Percentiles rank a stretch among this genome's conserved stretches.
These are phyloP conservation scores for Synodontis membranacea DNA, from an alignment of 2,113 vertebrate genomes.

Conservation along the genomic window DNA sequence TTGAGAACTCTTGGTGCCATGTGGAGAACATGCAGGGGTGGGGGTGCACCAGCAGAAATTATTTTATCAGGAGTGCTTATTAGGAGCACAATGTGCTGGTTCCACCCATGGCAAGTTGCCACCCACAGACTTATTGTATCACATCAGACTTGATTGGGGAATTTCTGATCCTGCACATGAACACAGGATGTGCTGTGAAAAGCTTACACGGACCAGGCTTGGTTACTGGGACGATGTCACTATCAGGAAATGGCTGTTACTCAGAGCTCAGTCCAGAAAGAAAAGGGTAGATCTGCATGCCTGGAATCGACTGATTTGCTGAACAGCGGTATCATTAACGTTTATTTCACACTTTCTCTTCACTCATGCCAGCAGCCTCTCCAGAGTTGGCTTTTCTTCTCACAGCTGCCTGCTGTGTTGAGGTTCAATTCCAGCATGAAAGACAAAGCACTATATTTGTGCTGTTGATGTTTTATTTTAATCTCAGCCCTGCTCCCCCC, in stretches of 20 bases:
- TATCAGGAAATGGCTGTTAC: neutral
- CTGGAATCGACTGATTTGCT: neutral
- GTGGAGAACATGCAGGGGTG: neutral
- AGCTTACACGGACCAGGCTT: neutral
- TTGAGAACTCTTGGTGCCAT: neutral
- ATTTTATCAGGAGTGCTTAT: constrained; percentile 3
- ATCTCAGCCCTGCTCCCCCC: neutral
- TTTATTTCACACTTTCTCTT: neutral
- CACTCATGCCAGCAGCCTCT: neutral
- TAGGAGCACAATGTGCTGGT: neutral
- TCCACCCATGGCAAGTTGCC: neutral
- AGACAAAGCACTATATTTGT: neutral
- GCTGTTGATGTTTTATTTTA: neutral
- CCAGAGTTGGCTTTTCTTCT: neutral
- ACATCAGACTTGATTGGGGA: neutral
- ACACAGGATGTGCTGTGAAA: neutral
- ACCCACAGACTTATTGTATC: neutral
- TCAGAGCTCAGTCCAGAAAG: neutral
- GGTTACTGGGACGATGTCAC: neutral
- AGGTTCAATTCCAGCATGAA: neutral
- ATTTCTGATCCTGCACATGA: neutral
- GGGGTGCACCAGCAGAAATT: neutral
- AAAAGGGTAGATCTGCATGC: neutral
- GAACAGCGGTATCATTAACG: neutral
- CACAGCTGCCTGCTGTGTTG: neutral